Conservation (phyloP, 2,113 vertebrate species). For the Hassar affinis region DNA sequence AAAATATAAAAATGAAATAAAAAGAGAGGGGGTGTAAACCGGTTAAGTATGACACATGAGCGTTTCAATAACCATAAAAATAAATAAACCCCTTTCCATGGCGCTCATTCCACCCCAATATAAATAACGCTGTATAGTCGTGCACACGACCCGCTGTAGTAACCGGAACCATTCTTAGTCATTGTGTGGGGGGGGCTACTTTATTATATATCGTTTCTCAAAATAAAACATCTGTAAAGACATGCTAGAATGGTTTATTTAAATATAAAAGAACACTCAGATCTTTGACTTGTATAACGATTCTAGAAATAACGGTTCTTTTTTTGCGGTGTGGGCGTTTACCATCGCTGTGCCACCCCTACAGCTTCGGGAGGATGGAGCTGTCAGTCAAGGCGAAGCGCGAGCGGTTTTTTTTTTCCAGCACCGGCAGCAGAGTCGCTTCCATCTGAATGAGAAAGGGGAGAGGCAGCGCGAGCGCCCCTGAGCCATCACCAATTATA, state of each 20-base stretch:
- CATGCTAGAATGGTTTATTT: neutral
- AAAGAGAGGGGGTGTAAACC: too few relatives aligned
- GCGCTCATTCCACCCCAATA: neutral
- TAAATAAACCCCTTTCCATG: neutral
- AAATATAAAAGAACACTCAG: fast-evolving
- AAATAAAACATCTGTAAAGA: neutral
- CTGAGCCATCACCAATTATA: neutral
- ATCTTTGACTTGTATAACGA: neutral
- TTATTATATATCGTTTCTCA: neutral
- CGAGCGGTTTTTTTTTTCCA: neutral
- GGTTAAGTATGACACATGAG: too few relatives aligned
- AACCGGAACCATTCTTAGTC: constrained; percentile 37
- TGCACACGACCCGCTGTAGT: constrained; percentile 22
- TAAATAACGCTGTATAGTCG: too few relatives aligned
- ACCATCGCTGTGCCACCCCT: neutral
- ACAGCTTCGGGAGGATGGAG: neutral
- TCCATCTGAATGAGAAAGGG: neutral
- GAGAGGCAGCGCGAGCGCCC: neutral
- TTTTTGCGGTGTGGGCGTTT: neutral
- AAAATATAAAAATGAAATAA: neutral
- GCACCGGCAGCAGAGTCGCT: neutral
- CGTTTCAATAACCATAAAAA: neutral
- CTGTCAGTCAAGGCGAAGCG: constrained; percentile 5
- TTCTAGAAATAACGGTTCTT: neutral
- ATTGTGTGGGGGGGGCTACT: neutral